Conservation (phyloP, 1,140 invertebrate species). For the Drosophila eugracilis region DNA sequence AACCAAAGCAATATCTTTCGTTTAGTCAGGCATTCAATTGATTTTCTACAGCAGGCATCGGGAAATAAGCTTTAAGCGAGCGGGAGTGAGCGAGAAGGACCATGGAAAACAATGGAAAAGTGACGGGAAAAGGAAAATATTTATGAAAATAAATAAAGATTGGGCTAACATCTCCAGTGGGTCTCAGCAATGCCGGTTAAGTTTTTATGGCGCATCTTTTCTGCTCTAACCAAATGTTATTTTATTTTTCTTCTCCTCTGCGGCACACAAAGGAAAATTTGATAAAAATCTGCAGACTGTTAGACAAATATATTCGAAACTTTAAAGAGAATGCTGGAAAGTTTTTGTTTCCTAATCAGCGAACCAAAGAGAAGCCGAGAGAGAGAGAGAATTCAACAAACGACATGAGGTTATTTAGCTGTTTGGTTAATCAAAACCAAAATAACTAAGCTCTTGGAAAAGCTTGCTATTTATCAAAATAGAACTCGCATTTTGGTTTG, state of each 20-base stretch:
- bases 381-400: too few relatives aligned
- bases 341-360: conserved; percentile 8
- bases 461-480: neutral
- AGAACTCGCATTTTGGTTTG: neutral
- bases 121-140: conserved; percentile 35
- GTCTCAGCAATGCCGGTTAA: conserved; percentile 41
- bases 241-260: conserved; percentile 45
- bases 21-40: conserved; percentile 60
- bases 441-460: neutral
- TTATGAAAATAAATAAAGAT: conserved; percentile 55
- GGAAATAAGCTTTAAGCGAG: conserved; percentile 43
- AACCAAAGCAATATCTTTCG: conserved; percentile 50
- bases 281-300: conserved; percentile 58
- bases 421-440: neutral
- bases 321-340: conserved; percentile 25
- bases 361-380: neutral
- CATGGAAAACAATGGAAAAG: conserved; percentile 17
- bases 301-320: conserved; percentile 23
- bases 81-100: neutral
- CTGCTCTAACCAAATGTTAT: conserved; percentile 44
- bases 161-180: conserved; percentile 7
- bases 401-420: neutral
- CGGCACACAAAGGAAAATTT: conserved; percentile 47
- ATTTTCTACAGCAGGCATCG: conserved; percentile 35
- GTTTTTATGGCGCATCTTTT: conserved; percentile 39